Evolutionary conservation across 2,797 vertebrate genomes (phyloP).

Genomic region (Dermochelys coriacea): DNA sequence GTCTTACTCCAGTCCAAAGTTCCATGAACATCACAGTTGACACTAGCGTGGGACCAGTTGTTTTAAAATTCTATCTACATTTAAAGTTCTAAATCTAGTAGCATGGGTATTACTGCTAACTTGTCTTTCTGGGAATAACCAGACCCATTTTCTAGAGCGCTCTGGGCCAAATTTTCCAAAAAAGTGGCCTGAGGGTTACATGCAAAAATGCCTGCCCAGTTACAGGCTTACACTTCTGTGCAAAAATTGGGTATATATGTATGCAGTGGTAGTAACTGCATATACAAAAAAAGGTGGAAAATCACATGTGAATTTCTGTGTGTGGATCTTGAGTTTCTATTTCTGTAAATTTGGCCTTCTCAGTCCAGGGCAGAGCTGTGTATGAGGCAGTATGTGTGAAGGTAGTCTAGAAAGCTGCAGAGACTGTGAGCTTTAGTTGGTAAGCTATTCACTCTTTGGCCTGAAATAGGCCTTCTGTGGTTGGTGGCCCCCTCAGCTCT

Average conservation of each 20-base stretch:
- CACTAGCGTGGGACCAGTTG: background rate
- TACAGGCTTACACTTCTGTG: background rate
- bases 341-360: background rate
- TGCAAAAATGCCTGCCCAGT: background rate
- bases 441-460: background rate
- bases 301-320: background rate
- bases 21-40: background rate
- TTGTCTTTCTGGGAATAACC: background rate
- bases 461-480: background rate
- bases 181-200: background rate
- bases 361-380: background rate
- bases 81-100: background rate
- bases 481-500: background rate
- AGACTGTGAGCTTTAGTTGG: background rate
- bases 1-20: background rate
- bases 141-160: accelerated
- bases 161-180: accelerated
- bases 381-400: background rate
- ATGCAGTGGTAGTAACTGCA: background rate
- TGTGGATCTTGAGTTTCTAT: too few relatives aligned
- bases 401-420: background rate
- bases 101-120: background rate
- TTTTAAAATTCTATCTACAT: background rate
- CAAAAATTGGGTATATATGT: background rate
- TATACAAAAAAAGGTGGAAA: background rate